These are phyloP conservation scores for Drosophila tani DNA, from an alignment of 1,140 invertebrate species.

Conservation along the genomic window DNA sequence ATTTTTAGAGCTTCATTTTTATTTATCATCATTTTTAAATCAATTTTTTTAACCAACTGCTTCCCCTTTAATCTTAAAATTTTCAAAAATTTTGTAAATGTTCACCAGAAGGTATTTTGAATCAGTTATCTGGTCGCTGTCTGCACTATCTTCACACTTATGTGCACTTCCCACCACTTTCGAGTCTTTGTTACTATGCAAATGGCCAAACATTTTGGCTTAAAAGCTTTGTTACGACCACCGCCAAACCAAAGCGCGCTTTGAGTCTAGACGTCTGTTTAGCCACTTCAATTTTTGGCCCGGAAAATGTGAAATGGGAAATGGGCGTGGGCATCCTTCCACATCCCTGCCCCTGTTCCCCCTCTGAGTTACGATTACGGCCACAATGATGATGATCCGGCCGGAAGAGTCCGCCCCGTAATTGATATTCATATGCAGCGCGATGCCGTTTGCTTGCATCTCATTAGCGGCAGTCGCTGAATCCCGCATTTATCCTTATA, in stretches of 20 bases:
- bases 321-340: background rate
- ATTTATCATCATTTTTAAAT: too few species aligned
- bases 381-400: constrained; percentile 35
- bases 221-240: constrained; percentile 55
- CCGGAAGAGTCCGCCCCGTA: constrained; percentile 29
- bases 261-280: constrained; percentile 55
- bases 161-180: constrained; percentile 14
- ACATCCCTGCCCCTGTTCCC: background rate
- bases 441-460: constrained; percentile 63
- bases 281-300: constrained; percentile 35
- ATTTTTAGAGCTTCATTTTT: too few species aligned
- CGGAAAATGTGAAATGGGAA: constrained; percentile 5
- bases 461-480: constrained; percentile 63
- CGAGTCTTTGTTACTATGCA: constrained; percentile 39
- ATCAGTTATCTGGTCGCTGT: constrained; percentile 22
- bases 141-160: constrained; percentile 15
- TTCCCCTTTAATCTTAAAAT: background rate
- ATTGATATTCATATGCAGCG: constrained; percentile 78
- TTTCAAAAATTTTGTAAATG: background rate
- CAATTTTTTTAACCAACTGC: background rate
- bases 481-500: constrained; percentile 56
- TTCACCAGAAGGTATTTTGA: background rate
- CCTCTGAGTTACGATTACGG: constrained; percentile 43
- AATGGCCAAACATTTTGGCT: constrained; percentile 47
- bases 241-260: constrained; percentile 15